Conservation (phyloP, 2,888 invertebrate genomes). For the Perdita meconis region DNA sequence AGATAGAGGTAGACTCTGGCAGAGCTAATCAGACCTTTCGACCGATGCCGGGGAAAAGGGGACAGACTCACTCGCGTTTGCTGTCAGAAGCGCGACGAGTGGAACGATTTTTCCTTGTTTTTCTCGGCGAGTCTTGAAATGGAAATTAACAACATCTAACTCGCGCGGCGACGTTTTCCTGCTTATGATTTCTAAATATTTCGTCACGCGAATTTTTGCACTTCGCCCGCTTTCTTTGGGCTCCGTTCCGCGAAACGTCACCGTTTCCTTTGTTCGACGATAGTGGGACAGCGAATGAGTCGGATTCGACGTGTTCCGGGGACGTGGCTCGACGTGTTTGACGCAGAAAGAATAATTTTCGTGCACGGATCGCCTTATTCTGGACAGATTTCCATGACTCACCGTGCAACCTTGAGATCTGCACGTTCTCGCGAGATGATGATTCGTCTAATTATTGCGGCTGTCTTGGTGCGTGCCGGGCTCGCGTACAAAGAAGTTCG, state of each 20-base stretch:
- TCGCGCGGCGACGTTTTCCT: neutral
- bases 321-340: conserved; percentile 59
- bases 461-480: conserved; percentile 27
- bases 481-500: conserved; percentile 59
- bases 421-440: conserved; percentile 65
- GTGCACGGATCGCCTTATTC: conserved; percentile 58
- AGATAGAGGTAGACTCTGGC: conserved; percentile 27
- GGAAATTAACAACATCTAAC: conserved; percentile 1
- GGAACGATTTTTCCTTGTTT: conserved; percentile 30
- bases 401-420: conserved; percentile 66
- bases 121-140: neutral
- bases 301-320: conserved; percentile 34
- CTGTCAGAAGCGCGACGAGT: conserved; percentile 40
- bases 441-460: conserved; percentile 62
- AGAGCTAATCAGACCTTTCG: conserved; percentile 50
- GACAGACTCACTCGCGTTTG: conserved; percentile 18
- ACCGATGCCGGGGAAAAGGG: conserved; percentile 31
- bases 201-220: neutral
- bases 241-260: neutral
- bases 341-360: conserved; percentile 52
- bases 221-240: neutral
- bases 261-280: conserved; percentile 16
- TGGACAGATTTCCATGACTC: conserved; percentile 75
- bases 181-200: neutral
- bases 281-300: conserved; percentile 30